These are phyloP conservation scores for Melanotaenia parkinsoni DNA, from an alignment of 2,797 vertebrate species.

Conservation along the genomic window DNA sequence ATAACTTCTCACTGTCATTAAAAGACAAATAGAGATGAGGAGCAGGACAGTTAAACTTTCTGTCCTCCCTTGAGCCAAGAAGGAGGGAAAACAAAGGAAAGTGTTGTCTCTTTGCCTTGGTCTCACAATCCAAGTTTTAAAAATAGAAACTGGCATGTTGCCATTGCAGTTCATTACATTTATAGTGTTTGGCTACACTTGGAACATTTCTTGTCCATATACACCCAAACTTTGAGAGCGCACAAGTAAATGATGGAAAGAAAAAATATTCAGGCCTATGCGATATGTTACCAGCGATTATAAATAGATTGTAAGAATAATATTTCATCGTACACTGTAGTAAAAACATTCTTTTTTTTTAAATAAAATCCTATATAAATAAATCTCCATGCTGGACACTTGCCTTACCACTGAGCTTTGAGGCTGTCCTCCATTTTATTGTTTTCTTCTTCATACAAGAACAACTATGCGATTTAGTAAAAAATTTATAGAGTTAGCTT, in stretches of 20 bases:
- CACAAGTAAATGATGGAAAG: conserved; percentile 58
- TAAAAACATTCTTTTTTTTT: conserved; percentile 39
- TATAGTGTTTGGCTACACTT: conserved; percentile 29
- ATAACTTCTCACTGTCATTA: background rate
- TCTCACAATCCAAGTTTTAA: conserved; percentile 3
- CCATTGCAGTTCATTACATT: conserved; percentile 32
- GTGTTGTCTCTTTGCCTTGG: conserved; percentile 19
- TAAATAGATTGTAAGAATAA: conserved; percentile 53
- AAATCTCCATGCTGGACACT: conserved; percentile 53
- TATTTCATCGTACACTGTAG: conserved; percentile 36
- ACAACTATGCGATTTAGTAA: conserved; percentile 62
- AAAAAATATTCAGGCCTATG: conserved; percentile 43
- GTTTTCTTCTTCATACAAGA: conserved; percentile 49
- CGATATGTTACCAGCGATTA: conserved; percentile 45
- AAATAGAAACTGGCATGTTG: conserved; percentile 27
- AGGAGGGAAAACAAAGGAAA: conserved; percentile 14
- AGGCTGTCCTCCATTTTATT: conserved; percentile 27
- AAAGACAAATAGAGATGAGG: conserved; percentile 14
- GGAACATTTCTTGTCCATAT: conserved; percentile 20
- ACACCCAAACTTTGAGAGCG: conserved; percentile 46
- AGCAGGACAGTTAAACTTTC: conserved; percentile 8
- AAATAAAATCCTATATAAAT: conserved; percentile 55
- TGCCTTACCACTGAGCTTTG: conserved; percentile 14
- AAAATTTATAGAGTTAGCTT: conserved; percentile 81
- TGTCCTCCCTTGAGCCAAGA: background rate